Evolutionary conservation across 1,140 invertebrate genomes (phyloP), one percentile per base, ranked within the genome.

Genomic region (Berghia stephanieae): DNA sequence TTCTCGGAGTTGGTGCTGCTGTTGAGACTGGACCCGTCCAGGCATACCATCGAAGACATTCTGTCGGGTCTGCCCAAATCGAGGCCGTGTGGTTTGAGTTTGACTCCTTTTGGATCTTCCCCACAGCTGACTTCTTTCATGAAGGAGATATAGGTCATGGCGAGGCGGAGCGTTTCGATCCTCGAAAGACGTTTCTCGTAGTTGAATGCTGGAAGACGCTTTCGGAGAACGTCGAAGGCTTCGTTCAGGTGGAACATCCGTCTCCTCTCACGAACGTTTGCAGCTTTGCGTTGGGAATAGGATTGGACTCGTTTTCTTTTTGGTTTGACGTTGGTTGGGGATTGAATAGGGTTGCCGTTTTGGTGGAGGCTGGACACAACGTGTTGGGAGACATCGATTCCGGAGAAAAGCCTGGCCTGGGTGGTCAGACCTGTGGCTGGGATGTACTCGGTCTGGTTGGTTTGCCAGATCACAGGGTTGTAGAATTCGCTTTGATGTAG

Each of bases 131-230:
- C 90, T 86, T 99, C 96, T 72, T 95, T 94, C 96, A 99, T 98
- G 89, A 99, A 99, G 49, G 95, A 94, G 81, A 98, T 98, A 88
- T 98, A 98, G 44, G 95, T 95, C 80, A 98, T 98, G 2, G 97
- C 97, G 78, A 98, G 88, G 84, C 96, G 94, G 1, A 98, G 90
- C 0, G 96, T 98, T 89, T 98, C 97, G 38, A 97, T 91, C 77
- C 91, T 82, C 0, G 88, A 89, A 75, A 89, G 80, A 46, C 85
- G 80, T 67, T 86, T 87, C 52, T 87, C 84, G 75, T 86, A 86
- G 66, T 85, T 87, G 77, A 86, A 85, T 6, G 86, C 85, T 2
- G 87, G 88, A 16, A 89, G 81, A 16, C 85, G 72, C 60, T 83
- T 82, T 44, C 86, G 66, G 0, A 89, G 81, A 36, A 83, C 84